Evolutionary conservation across 2,888 invertebrate genomes (phyloP), one percentile per base, ranked within the genome.

Genomic region (Meloe dianella): DNA sequence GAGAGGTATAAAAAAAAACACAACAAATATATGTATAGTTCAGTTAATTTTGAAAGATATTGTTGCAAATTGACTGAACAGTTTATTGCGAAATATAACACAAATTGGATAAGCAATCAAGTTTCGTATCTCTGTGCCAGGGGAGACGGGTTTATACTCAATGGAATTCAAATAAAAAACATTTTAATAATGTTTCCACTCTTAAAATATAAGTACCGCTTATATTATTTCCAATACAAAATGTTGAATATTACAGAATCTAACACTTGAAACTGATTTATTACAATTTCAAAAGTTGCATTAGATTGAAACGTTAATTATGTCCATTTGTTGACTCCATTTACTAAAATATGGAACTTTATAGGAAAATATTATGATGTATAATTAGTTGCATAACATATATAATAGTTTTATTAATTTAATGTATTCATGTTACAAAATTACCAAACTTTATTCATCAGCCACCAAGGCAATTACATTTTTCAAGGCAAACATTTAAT

Each of bases 121-220:
- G 54, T 54, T 54, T 14, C 24, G 27, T 54, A 54, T 27, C 3
- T 27, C 14, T 27, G 27, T 27, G 22, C 35, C 32, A 35, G 20
- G 32, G 22, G 47, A 32, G 54, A 47, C 27, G 27, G 24, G 7
- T 51, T 47, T 51, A 54, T 24, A 57, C 24, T 60, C 22, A 60
- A 60, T 61, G 65, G 65, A 68, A 68, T 68, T 68, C 68, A 65
- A 65, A 68, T 68, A 65, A 60, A 51, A 54, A 65, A 68, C 58
- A 59, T 68, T 67, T 68, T 68, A 68, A 65, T 68, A 65, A 68
- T 60, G 57, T 27, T 63, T 65, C 54, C 54, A 27, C 68, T 65
- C 65, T 68, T 63, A 68, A 68, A 68, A 68, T 68, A 68, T 63
- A 65, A 68, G 68, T 65, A 65, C 64, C 56, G 63, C 59, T 60